Evolutionary conservation across 2,797 vertebrate genomes (phyloP).

Genomic region (Anabacerthia variegaticeps): DNA sequence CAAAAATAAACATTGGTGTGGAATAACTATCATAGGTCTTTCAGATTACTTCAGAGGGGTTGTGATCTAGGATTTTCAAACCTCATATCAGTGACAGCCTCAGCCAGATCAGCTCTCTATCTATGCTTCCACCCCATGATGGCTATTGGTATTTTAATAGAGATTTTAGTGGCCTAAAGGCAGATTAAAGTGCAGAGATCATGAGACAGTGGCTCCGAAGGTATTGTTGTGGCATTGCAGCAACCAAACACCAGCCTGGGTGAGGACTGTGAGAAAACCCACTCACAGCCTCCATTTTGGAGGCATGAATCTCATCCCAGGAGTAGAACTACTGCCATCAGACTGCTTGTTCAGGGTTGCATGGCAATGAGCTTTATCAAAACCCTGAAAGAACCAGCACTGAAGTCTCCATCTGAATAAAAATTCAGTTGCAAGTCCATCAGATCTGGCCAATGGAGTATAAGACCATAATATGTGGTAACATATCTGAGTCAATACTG

Average conservation of each 20-base stretch:
- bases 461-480: background rate
- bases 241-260: background rate
- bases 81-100: background rate
- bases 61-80: background rate
- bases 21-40: background rate
- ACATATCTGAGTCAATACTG: background rate
- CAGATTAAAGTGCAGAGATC: background rate
- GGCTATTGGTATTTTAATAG: background rate
- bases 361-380: background rate
- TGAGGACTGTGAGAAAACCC: background rate
- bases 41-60: background rate
- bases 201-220: background rate
- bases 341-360: background rate
- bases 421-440: background rate
- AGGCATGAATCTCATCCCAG: background rate
- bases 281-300: background rate
- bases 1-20: background rate
- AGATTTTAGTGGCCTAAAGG: background rate
- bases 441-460: background rate
- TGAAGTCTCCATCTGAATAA: background rate
- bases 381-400: background rate
- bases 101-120: background rate
- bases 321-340: background rate
- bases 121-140: background rate
- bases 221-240: background rate